Evolutionary conservation across 2,113 vertebrate species (phyloP).

Genomic region (Astur gentilis): DNA sequence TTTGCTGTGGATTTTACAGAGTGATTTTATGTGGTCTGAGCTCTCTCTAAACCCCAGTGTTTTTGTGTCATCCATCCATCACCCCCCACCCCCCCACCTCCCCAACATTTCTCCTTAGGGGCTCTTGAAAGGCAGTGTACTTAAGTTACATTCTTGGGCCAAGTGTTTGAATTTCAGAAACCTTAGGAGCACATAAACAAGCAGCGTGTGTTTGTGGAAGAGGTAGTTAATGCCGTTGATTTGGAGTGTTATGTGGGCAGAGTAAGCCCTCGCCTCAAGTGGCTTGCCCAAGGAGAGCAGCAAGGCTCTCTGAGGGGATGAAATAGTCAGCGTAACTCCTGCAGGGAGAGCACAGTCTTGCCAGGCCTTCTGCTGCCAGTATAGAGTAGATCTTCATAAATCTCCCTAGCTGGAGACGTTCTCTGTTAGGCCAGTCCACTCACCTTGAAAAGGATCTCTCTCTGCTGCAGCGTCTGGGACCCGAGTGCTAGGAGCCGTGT

Average conservation of each 20-base stretch:
- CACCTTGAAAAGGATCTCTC: constrained; percentile 50
- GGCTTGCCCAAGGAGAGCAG: not conserved
- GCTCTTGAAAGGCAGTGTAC: not conserved
- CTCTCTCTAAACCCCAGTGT: not conserved
- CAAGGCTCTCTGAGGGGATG: not conserved
- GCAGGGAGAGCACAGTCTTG: not conserved
- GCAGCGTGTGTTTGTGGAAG: not conserved
- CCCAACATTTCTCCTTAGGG: not conserved
- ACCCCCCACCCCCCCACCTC: no score
- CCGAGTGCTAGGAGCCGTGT: not conserved
- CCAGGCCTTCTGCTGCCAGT: not conserved
- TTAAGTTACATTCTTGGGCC: not conserved
- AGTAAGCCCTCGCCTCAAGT: not conserved
- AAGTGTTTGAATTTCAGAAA: constrained; percentile 12
- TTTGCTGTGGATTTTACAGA: not conserved
- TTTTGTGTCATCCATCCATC: not conserved
- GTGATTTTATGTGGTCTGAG: not conserved
- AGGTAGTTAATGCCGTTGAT: not conserved
- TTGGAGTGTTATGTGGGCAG: not conserved
- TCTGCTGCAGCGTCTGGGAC: not conserved
- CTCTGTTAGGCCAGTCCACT: not conserved
- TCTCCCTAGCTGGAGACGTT: not conserved
- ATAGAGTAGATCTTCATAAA: constrained; percentile 22
- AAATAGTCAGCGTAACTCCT: not conserved
- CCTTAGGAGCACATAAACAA: not conserved